Evolutionary conservation across 2,113 vertebrate species (phyloP), one percentile per base, ranked within the genome.

Genomic region (Microcebus ravelobensis): DNA sequence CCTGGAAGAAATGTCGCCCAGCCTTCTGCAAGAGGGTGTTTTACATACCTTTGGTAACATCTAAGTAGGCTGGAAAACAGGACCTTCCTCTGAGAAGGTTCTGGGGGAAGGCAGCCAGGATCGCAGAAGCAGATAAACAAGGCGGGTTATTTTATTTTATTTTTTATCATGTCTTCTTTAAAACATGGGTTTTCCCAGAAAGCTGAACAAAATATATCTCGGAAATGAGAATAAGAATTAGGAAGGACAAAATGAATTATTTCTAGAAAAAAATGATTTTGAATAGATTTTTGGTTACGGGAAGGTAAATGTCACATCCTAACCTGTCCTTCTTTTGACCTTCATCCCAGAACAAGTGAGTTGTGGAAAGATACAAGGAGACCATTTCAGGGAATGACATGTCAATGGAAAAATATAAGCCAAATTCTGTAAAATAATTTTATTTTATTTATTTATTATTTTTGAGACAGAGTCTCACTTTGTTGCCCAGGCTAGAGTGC

Each of bases 191-290:
- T 63, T 84, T 52, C 36, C 25, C 21, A 48, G 65, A 59, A 85
- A 79, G 45, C 27, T 63, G 52, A 79, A 90, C 39, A 70, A 87
- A 96, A n/a, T 20, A 50, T 68, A 71, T 83, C n/a, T 85, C 45
- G 90, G 5, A 70, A 77, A 82, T 11, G 4, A 3, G 3, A 94
- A 20, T 87, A n/a, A 81, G 29, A 31, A 74, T 31, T 45, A 94
- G 67, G 13, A 67, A 92, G 20, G 4, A 42, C 42, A 65, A 89
- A 92, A 11, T 63, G 9, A 71, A 2, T 20, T 68, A 50, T 67
- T 86, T 90, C 36, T 25, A 18, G 65, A 70, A 94, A 70, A 94
- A 94, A 91, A 52, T 86, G 10, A 65, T 70, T 61, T 89, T 85
- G 14, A 86, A 70, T 84, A 71, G 42, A 67, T 45, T 90, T 95